Evolutionary conservation across 2,113 vertebrate genomes (phyloP).

Genomic region (Thinocorus orbignyianus): DNA sequence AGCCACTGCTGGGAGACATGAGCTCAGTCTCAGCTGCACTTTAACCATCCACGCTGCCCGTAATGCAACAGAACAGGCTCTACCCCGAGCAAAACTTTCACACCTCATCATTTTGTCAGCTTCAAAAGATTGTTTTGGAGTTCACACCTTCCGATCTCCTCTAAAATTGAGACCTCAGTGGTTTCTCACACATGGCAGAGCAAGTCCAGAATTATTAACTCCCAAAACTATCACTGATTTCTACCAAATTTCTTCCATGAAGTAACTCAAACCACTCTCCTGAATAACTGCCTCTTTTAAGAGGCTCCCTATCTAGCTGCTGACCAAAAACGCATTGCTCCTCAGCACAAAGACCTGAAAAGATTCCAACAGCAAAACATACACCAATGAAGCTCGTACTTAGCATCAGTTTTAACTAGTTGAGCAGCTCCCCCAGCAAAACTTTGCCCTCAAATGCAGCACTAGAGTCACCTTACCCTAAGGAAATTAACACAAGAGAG

Average conservation of each 20-base stretch:
- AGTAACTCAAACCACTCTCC: neutral
- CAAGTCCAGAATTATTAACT: neutral
- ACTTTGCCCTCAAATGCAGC: neutral
- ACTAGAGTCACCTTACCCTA: neutral
- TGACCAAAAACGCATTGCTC: neutral
- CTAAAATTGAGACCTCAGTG: neutral
- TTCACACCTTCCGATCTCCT: neutral
- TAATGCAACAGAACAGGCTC: neutral
- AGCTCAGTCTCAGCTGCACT: neutral
- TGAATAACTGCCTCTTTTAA: neutral
- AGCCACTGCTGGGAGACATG: neutral
- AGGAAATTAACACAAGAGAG: neutral
- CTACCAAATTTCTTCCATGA: neutral
- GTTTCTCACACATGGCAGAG: neutral
- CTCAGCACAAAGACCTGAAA: neutral
- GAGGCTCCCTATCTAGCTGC: neutral
- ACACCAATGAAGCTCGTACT: neutral
- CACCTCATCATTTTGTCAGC: neutral
- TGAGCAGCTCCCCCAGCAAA: neutral
- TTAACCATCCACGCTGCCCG: neutral
- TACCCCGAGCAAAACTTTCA: neutral
- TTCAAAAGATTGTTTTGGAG: neutral
- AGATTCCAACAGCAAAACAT: neutral
- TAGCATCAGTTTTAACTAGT: neutral
- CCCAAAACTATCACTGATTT: neutral